phyloP scores from a whole-genome alignment of 2,797 vertebrate genomes.

The Sus cebifrons region DNA sequence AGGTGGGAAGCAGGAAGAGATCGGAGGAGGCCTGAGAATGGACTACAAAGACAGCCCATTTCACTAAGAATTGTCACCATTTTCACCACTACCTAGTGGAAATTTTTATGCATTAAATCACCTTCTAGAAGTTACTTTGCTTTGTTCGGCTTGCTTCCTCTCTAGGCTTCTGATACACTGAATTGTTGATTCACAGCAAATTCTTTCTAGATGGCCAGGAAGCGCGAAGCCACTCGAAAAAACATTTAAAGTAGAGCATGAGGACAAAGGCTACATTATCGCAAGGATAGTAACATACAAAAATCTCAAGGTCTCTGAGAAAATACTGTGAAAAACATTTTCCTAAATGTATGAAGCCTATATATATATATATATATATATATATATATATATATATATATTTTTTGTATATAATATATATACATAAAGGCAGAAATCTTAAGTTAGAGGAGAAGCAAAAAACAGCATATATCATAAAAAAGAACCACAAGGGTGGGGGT shows the following conservation, averaged over 20 bases:
- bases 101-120: conserved; percentile 23
- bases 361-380: not conserved
- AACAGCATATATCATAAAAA: conserved; percentile 16
- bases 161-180: conserved; percentile 59
- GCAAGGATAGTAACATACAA: conserved; percentile 44
- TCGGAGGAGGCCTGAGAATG: not conserved
- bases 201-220: conserved; percentile 67
- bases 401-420: too few species aligned
- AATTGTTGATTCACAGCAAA: conserved; percentile 52
- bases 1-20: conserved; percentile 42
- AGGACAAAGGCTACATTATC: conserved; percentile 64
- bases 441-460: conserved; percentile 69
- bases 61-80: not conserved
- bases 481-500: not conserved
- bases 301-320: conserved; percentile 63
- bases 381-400: not conserved
- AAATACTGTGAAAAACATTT: conserved; percentile 60
- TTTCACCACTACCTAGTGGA: not conserved
- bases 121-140: conserved; percentile 68
- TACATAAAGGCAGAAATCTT: not conserved
- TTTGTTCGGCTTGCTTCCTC: conserved; percentile 35
- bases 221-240: conserved; percentile 58
- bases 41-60: not conserved
- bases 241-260: conserved; percentile 52
- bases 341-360: not conserved